Evolutionary conservation across 1,140 invertebrate species (phyloP).

Genomic region (Bursaphelenchus mucronatus): DNA sequence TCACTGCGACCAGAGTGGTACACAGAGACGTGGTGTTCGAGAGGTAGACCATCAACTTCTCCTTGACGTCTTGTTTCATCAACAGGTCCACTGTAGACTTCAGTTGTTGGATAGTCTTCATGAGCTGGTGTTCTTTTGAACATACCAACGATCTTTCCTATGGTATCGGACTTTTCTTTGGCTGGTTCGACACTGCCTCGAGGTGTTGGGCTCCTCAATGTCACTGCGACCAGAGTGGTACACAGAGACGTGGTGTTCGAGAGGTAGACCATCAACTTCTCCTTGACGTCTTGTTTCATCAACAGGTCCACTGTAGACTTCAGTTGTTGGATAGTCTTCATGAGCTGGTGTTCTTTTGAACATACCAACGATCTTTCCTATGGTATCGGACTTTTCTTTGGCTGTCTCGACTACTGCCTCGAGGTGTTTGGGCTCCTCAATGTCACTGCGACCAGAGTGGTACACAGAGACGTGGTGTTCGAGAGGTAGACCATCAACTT

Average conservation of each 20-base stretch:
- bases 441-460: no score
- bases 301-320: slow-evolving; percentile 1
- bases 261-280: background rate
- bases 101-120: slow-evolving; percentile 14
- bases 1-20: no score
- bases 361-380: slow-evolving; percentile 4
- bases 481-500: no score
- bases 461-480: no score
- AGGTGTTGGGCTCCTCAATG: background rate
- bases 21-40: no score
- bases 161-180: slow-evolving; percentile 7
- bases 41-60: no score
- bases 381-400: slow-evolving; percentile 12
- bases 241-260: slow-evolving; percentile 7
- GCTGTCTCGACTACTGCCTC: background rate
- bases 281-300: background rate
- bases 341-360: slow-evolving; percentile 13
- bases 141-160: slow-evolving; percentile 2
- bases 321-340: slow-evolving; percentile 12
- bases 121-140: slow-evolving; percentile 17
- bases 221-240: slow-evolving; percentile 20
- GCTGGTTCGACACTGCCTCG: background rate
- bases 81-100: background rate
- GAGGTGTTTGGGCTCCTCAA: no score
- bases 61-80: background rate